Evolutionary conservation across 2,113 vertebrate genomes (phyloP).

Genomic region (Ameiurus melas): DNA sequence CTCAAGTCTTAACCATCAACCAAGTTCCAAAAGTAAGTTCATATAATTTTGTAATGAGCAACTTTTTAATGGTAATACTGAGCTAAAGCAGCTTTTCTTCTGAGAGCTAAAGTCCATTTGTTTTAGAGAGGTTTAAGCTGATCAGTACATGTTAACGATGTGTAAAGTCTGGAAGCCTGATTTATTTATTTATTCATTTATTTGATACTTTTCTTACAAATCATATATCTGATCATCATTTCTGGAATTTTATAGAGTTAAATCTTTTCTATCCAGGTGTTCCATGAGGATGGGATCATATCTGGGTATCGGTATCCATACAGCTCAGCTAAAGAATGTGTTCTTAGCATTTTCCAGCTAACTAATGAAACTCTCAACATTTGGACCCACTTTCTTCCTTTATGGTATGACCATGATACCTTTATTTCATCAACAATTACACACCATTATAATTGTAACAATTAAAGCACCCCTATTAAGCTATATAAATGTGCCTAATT

Average conservation of each 20-base stretch:
- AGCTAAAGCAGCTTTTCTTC: not conserved
- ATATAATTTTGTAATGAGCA: not conserved
- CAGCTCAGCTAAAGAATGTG: conserved; percentile 83
- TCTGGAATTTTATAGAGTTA: not conserved
- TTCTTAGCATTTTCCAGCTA: conserved; percentile 90
- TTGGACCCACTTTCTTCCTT: conserved; percentile 91
- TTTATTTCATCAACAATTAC: not conserved
- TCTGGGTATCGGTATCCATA: conserved; percentile 85
- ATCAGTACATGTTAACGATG: not conserved
- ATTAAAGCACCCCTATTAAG: not conserved
- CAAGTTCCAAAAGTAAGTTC: conserved; percentile 91
- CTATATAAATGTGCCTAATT: too few species aligned
- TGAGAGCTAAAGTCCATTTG: not conserved
- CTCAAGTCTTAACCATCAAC: conserved; percentile 79
- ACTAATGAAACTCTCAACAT: conserved; percentile 98
- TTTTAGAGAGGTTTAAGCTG: not conserved
- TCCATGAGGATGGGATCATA: conserved; percentile 89
- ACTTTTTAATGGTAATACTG: not conserved
- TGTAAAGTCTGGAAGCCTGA: not conserved
- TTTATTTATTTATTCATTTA: not conserved
- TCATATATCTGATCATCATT: not conserved
- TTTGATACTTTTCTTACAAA: not conserved
- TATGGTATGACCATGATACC: conserved; percentile 72
- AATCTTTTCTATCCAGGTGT: conserved; percentile 71
- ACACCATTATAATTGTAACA: not conserved